phyloP scores from a whole-genome alignment of 2,113 vertebrate species.

The Dasyurus viverrinus region DNA sequence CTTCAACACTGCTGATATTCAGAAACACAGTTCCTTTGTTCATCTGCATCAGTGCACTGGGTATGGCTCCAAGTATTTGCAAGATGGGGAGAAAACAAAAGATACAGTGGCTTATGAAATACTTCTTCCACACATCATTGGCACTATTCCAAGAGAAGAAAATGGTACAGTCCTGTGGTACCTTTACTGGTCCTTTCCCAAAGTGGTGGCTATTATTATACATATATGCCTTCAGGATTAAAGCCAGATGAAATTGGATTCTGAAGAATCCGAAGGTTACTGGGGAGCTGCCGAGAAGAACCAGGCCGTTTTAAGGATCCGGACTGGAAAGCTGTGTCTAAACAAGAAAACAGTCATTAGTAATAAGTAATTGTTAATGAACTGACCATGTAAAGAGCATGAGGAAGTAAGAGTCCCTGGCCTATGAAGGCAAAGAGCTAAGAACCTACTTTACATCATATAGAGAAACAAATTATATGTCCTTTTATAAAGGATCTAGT shows the following conservation, averaged over 20 bases:
- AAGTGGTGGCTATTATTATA: conserved; percentile 85
- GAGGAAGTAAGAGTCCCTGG: neutral
- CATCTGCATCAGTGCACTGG: conserved; percentile 82
- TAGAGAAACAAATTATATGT: neutral
- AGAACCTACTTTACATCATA: accelerated
- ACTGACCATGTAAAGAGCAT: neutral
- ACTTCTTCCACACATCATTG: conserved; percentile 73
- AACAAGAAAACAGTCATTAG: conserved; percentile 50
- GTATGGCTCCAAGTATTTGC: conserved; percentile 78
- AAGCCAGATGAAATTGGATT: conserved; percentile 92
- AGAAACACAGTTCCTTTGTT: conserved; percentile 66
- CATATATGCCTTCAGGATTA: conserved; percentile 98
- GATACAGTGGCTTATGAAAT: conserved; percentile 47
- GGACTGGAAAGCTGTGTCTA: conserved; percentile 88
- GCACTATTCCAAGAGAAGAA: conserved; percentile 72
- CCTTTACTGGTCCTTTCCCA: conserved; percentile 72
- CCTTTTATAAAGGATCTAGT: neutral
- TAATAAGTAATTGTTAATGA: neutral
- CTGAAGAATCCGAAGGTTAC: conserved; percentile 93
- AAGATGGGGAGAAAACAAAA: conserved; percentile 70
- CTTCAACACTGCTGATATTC: conserved; percentile 70
- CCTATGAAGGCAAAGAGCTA: neutral
- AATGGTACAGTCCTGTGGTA: conserved; percentile 67
- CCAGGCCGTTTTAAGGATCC: conserved; percentile 94
- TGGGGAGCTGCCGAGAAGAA: conserved; percentile 88